A percentile compares a stretch with the other conserved stretches of the same genome.
Conservation (phyloP, 2,888 invertebrate species). For the Stenodera caucasica region DNA sequence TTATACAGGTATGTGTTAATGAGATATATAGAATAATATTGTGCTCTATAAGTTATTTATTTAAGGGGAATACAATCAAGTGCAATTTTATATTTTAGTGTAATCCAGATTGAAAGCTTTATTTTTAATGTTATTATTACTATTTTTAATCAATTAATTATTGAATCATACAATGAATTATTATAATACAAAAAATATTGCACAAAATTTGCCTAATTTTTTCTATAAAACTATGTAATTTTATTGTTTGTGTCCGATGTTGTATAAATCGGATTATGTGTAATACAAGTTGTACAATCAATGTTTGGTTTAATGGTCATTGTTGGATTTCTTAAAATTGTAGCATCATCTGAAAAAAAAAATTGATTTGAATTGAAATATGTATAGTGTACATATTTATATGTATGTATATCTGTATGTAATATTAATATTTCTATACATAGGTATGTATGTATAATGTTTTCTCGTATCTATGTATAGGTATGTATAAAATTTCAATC, state of each 20-base stretch:
- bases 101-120: not conserved
- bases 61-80: not conserved
- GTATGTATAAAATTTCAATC: not conserved
- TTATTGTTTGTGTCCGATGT: constrained; percentile 34
- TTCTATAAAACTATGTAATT: constrained; percentile 35
- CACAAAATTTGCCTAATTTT: constrained; percentile 13
- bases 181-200: constrained; percentile 19
- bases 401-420: too few species aligned
- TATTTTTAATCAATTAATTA: not conserved
- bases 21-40: not conserved
- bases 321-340: constrained; percentile 36
- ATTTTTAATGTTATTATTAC: constrained; percentile 2
- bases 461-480: too few species aligned
- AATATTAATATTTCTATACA: not conserved
- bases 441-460: not conserved
- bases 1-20: not conserved
- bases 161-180: not conserved
- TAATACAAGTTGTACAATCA: constrained; percentile 45
- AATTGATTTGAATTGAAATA: constrained; percentile 10
- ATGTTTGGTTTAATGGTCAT: constrained; percentile 42
- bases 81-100: constrained; percentile 1
- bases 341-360: constrained; percentile 40
- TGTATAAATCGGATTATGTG: constrained; percentile 34
- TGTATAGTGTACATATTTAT: too few species aligned
- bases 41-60: constrained; percentile 1